phyloP scores from a whole-genome alignment of 1,140 invertebrate species.

The Lucilia sericata region DNA sequence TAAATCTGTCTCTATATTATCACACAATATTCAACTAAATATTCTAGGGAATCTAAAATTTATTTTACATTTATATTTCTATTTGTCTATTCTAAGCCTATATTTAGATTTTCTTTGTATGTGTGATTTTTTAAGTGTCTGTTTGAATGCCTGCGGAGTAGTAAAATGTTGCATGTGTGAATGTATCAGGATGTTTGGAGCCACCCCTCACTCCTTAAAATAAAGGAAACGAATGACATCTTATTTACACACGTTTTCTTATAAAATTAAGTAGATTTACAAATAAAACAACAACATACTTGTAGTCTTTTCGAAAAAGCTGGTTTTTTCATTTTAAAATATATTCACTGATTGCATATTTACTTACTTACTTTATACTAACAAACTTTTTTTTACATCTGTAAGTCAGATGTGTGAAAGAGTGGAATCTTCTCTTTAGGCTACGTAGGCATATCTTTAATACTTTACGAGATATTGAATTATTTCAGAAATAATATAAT shows the following conservation, averaged over 20 bases:
- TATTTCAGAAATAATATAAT: no score
- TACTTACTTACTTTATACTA: not conserved
- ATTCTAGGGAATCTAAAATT: no score
- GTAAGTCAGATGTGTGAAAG: no score
- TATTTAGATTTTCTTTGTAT: not conserved
- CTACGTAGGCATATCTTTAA: no score
- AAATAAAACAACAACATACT: not conserved
- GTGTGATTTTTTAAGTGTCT: not conserved
- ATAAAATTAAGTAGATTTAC: slow-evolving; percentile 2
- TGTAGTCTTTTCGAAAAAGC: not conserved
- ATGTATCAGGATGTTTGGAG: not conserved
- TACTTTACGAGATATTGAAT: no score
- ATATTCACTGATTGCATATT: slow-evolving; percentile 1
- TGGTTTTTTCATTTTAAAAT: not conserved
- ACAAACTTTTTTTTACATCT: not conserved
- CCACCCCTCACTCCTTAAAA: not conserved
- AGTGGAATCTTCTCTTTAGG: no score
- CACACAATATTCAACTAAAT: not conserved
- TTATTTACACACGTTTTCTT: not conserved
- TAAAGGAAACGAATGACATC: not conserved
- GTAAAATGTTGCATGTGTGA: not conserved
- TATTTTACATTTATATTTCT: not conserved
- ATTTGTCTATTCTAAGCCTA: not conserved
- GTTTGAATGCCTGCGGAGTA: not conserved
- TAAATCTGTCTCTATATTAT: not conserved